Evolutionary conservation across 1,140 invertebrate genomes (phyloP), one percentile per base, ranked within the genome.

Genomic region (Plectus sambesii): DNA sequence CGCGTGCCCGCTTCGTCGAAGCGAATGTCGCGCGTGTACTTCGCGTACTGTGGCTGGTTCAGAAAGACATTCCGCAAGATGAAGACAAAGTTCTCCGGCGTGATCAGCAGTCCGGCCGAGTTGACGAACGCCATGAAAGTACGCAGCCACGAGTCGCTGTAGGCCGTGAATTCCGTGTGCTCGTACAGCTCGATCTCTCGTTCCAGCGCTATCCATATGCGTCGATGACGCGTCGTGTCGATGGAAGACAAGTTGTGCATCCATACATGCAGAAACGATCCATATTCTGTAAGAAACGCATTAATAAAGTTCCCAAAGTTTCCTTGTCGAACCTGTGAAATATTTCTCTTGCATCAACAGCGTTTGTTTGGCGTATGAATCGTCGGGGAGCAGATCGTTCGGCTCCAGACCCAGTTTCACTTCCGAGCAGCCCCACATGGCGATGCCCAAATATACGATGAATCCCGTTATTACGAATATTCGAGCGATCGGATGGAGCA

Each of bases 391-490:
- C 6, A 74, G 51, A 45, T 72, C 61, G 33, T 63, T 64, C 5
- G 71, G 53, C n/a, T 64, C 55, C 12, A 74, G 56, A 1, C 71
- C 72, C 29, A 72, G 49, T 41, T 69, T 53, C 35, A 74, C 47
- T 29, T 61, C 53, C 24, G 30, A 53, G 35, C 61, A 61, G 19
- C 69, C 66, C 51, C 60, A 71, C 29, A 61, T 55, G 2, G 67
- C 55, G 9, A 67, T 38, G 60, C 45, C 25, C 20, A 84, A 75
- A 20, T 74, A 72, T 0, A 83, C 82, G 56, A 88, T 74, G 47
- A 80, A 81, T 87, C 88, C 23, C 85, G 83, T 76, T 74, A 92
- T 88, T 75, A 87, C 89, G 9, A 79, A 79, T 84, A 79, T 69
- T 88, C 90, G 24, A 86, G 77, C 50, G 79, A 80, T 66, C 87